Evolutionary conservation across 2,797 vertebrate genomes (phyloP), one percentile per base, ranked within the genome.

Genomic region (Scomberomorus guttatus): DNA sequence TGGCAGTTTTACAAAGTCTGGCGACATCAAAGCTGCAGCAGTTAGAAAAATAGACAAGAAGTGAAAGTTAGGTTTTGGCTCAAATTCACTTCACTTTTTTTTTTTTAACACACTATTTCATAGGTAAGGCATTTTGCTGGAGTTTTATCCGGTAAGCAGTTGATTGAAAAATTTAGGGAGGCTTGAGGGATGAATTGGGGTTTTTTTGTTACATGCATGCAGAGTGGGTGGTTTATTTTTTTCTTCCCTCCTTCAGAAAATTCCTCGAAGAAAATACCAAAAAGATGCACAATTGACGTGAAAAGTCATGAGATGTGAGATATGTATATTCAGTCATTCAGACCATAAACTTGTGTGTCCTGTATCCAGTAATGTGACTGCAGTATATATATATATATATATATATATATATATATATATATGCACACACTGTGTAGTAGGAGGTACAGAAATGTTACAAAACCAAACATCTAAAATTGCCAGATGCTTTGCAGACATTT

Each of bases 51-150:
- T 7, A 1, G 77, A 79, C 25, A 42, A 75, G 77, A 88, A 84
- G 51, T 79, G 81, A 85, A 87, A 88, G 68, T 64, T 24, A 13
- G 0, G 4, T 58, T 65, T 34, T 27, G 34, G 13, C 25, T 48
- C 8, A 0, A 18, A 12, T 10, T 12, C 5, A 13, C 1, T 48
- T 70, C 5, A n/a, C n/a, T n/a, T n/a, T 55, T 8, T 10, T 29
- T 8, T 42, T 56, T 50, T 20, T n/a, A 25, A 44, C 3, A 13
- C 6, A 32, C 1, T 9, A 13, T 70, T 74, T 69, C 55, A 70
- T 2, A 20, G 44, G 14, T 25, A 15, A 63, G 84, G 82, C 9
- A 73, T 88, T 90, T 91, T 87, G 29, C 77, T 74, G 84, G 83
- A 87, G 29, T 90, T 92, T 87, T 42, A 61, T 54, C 13, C 11